phyloP scores from a whole-genome alignment of 2,113 vertebrate species.

The Cynocephalus volans region DNA sequence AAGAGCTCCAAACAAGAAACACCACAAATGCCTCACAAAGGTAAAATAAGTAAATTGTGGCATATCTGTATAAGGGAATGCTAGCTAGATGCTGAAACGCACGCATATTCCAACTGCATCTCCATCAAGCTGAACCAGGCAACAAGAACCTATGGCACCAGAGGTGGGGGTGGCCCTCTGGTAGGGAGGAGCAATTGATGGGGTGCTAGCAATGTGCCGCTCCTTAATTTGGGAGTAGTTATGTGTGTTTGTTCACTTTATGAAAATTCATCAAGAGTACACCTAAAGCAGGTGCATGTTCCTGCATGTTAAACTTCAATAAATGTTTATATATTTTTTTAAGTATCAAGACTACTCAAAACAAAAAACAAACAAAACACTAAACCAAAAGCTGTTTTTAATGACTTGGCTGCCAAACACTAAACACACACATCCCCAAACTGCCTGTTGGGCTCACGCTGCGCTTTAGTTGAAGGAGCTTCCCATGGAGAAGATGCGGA shows the following conservation, averaged over 20 bases:
- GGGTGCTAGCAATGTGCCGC: not conserved
- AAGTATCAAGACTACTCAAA: constrained; percentile 1
- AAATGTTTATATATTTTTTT: not conserved
- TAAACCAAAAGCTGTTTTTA: not conserved
- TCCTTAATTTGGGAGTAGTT: not conserved
- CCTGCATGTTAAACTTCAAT: not conserved
- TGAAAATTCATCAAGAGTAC: not conserved
- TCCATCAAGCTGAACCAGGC: not conserved
- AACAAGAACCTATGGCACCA: not conserved
- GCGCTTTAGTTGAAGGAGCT: fast-evolving
- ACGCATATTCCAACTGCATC: fast-evolving
- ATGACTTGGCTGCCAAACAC: not conserved
- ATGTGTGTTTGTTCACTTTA: not conserved
- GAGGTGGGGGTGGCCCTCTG: not conserved
- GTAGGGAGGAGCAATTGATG: not conserved
- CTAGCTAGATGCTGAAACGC: not conserved
- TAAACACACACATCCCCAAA: not conserved
- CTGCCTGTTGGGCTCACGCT: fast-evolving
- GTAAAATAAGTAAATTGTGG: fast-evolving
- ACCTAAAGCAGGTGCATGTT: not conserved
- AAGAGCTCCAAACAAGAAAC: not conserved
- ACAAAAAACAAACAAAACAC: not conserved
- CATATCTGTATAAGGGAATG: fast-evolving
- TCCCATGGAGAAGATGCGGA: not conserved
- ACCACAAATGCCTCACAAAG: fast-evolving